Evolutionary conservation across 2,888 invertebrate genomes (phyloP).

Genomic region (Parapristionchus giblindavisi): DNA sequence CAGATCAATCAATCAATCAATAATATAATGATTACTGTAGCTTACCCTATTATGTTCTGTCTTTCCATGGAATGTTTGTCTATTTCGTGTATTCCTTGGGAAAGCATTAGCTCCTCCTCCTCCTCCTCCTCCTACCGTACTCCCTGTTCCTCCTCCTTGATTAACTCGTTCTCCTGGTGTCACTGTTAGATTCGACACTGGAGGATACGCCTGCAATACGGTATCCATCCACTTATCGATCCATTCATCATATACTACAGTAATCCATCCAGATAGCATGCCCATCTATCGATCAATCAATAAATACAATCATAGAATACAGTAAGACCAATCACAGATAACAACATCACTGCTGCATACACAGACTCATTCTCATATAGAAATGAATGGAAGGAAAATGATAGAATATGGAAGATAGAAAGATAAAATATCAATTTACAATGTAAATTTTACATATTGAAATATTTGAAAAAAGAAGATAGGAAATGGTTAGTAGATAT

Average conservation of each 20-base stretch:
- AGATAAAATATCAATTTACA: slow-evolving; percentile 25
- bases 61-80: slow-evolving; percentile 70
- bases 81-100: slow-evolving; percentile 65
- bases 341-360: background rate
- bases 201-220: slow-evolving; percentile 31
- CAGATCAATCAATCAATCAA: background rate
- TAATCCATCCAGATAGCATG: no score
- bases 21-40: slow-evolving; percentile 20
- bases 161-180: slow-evolving; percentile 42
- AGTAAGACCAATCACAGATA: background rate
- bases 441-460: no score
- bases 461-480: background rate
- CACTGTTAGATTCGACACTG: slow-evolving; percentile 45
- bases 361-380: background rate
- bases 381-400: no score
- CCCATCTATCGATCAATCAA: no score
- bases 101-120: slow-evolving; percentile 44
- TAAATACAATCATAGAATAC: no score
- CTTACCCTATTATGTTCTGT: slow-evolving; percentile 66
- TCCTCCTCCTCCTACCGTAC: slow-evolving; percentile 7
- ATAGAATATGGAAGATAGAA: background rate
- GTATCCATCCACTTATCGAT: background rate
- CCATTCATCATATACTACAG: no score
- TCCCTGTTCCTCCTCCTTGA: background rate
- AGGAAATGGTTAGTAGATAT: background rate